A percentile compares a stretch with the other conserved stretches of the same genome.
phyloP scores from a whole-genome alignment of 1,140 invertebrate species.

The Melanaphis sacchari region DNA sequence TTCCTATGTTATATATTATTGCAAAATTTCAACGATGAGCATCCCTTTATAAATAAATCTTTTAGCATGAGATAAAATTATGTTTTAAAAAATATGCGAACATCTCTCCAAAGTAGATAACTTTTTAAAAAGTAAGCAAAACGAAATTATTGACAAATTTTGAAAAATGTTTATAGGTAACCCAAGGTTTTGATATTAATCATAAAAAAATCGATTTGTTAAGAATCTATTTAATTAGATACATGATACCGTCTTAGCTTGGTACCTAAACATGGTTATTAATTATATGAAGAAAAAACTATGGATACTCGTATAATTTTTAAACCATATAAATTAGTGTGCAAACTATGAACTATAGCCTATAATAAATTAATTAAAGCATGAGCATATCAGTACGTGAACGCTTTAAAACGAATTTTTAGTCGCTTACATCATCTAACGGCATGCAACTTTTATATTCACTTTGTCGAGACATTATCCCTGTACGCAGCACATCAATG shows the following conservation, averaged over 20 bases:
- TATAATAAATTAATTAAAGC: not conserved
- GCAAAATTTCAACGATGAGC: not conserved
- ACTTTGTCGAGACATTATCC: conserved; percentile 26
- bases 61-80: not conserved
- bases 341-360: not conserved
- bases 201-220: not conserved
- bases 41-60: not conserved
- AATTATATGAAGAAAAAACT: not conserved
- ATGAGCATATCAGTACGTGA: not conserved
- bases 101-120: not conserved
- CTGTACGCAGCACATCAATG: not conserved
- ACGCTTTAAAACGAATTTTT: not conserved
- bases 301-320: not conserved
- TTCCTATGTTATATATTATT: not conserved
- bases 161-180: not conserved
- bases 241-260: not conserved
- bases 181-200: not conserved
- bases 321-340: not conserved
- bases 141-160: not conserved
- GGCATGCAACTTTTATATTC: not conserved
- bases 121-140: not conserved
- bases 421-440: conserved; percentile 29
- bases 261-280: not conserved
- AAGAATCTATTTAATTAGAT: not conserved
- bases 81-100: not conserved